Evolutionary conservation across 2,113 vertebrate species (phyloP), one percentile per base, ranked within the genome.

Genomic region (Callorhinus ursinus): DNA sequence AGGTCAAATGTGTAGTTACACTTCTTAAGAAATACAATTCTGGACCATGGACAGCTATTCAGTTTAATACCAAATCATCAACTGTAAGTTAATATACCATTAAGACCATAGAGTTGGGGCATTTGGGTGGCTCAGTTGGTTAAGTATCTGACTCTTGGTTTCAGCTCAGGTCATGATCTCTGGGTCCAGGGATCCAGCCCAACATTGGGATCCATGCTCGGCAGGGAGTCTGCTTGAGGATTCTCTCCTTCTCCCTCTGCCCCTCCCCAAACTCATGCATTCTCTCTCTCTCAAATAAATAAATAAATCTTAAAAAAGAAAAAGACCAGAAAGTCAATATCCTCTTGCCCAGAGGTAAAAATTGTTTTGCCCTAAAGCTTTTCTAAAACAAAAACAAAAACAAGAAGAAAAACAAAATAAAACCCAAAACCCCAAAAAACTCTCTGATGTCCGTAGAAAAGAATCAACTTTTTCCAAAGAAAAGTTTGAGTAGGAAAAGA

Each of bases 1-100:
- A 28, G 88, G 28, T 9, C 1, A 0, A 46, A 22, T 0, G 4
- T 15, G 9, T 16, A n/a, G 28, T 39, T 46, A 2, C 1, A 0
- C 36, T 8, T 2, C 22, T 36, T n/a, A 39, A 63, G 77, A 74
- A 74, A 80, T 19, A n/a, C n/a, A 31, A 1, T 67, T 77, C 90
- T 57, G 10, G 26, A 28, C 3, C 49, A 21, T 1, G 12, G 24
- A 65, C 49, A 69, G 12, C 87, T 53, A 21, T 49, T 72, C 63
- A 24, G 18, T 28, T 63, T 51, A 53, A 63, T 7, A 57, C 16
- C 39, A 42, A 92, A 12, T 33, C 67, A 67, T 33, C 65, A 72
- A 21, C 5, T 1, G 0, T n/a, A 65, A 65, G 21, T 59, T 28
- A 89, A n/a, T n/a, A 18, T 5, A 39, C 16, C 10, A 74, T 26